These are phyloP conservation scores for Drosophila prosaltans DNA, from an alignment of 1,140 invertebrate species.

Conservation along the genomic window DNA sequence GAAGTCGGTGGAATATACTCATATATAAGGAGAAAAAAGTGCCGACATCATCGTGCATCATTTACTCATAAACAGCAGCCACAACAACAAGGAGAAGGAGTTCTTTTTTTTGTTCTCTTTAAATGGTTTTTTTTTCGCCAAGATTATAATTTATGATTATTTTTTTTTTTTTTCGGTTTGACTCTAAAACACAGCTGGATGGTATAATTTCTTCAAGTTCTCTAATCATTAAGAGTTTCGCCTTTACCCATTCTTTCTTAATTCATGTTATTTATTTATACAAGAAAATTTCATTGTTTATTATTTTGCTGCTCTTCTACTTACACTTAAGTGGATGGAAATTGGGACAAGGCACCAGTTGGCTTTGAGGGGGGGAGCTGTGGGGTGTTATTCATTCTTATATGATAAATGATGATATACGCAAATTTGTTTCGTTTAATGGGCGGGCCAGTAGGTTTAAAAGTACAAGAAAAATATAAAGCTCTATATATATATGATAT, in stretches of 20 bases:
- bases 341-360: constrained; percentile 40
- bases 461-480: neutral
- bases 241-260: constrained; percentile 24
- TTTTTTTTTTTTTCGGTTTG: neutral
- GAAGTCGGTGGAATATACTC: neutral
- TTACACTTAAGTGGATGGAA: constrained; percentile 34
- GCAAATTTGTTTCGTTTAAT: constrained; percentile 54
- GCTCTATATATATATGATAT: neutral
- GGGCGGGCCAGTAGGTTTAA: constrained; percentile 2
- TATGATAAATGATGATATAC: constrained; percentile 57
- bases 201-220: constrained; percentile 19
- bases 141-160: constrained; percentile 15
- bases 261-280: constrained; percentile 38
- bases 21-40: constrained; percentile 1
- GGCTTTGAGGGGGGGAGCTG: neutral
- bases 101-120: neutral
- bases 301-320: constrained; percentile 21
- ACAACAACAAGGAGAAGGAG: constrained; percentile 10
- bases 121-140: constrained; percentile 2
- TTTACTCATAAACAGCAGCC: constrained; percentile 8
- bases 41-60: constrained; percentile 6
- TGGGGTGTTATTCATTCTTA: constrained; percentile 1
- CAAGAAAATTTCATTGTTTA: constrained; percentile 29
- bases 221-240: constrained; percentile 18
- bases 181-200: constrained; percentile 11